Evolutionary conservation across 2,888 invertebrate species (phyloP).

Genomic region (Eupithecia vulgata): DNA sequence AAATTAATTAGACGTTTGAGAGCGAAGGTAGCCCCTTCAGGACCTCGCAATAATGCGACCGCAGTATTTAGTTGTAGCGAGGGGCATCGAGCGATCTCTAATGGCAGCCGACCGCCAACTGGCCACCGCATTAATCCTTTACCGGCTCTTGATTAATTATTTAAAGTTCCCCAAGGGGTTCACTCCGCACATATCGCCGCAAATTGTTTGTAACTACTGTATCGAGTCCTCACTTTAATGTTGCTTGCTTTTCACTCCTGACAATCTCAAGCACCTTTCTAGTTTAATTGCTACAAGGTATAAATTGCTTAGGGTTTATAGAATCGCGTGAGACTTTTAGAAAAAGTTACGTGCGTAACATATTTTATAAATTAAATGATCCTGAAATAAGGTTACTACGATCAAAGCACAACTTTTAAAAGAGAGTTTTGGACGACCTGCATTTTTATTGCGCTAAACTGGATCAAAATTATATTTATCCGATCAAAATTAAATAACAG

Average conservation of each 20-base stretch:
- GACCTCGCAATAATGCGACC: conserved; percentile 71
- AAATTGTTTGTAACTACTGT: conserved; percentile 53
- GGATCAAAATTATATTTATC: not conserved
- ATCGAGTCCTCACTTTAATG: conserved; percentile 45
- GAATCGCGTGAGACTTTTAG: not conserved
- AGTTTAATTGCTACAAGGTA: not conserved
- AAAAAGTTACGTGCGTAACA: not conserved
- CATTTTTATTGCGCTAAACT: not conserved
- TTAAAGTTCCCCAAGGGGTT: conserved; percentile 74
- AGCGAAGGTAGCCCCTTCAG: conserved; percentile 51
- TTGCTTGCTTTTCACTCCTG: conserved; percentile 30
- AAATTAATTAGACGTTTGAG: conserved; percentile 50
- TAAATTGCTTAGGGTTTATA: not conserved
- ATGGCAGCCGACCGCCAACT: conserved; percentile 81
- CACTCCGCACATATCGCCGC: conserved; percentile 64
- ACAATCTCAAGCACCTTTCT: conserved; percentile 20
- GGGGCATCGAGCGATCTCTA: conserved; percentile 78
- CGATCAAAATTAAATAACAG: not conserved
- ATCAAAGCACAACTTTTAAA: not conserved
- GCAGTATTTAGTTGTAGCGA: conserved; percentile 71
- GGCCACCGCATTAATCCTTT: conserved; percentile 83
- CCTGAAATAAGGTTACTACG: not conserved
- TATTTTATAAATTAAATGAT: not conserved
- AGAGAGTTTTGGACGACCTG: not conserved
- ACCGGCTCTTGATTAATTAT: conserved; percentile 82